Evolutionary conservation across 2,797 vertebrate species (phyloP), one percentile per base, ranked within the genome.

Genomic region (Eulemur mongoz): DNA sequence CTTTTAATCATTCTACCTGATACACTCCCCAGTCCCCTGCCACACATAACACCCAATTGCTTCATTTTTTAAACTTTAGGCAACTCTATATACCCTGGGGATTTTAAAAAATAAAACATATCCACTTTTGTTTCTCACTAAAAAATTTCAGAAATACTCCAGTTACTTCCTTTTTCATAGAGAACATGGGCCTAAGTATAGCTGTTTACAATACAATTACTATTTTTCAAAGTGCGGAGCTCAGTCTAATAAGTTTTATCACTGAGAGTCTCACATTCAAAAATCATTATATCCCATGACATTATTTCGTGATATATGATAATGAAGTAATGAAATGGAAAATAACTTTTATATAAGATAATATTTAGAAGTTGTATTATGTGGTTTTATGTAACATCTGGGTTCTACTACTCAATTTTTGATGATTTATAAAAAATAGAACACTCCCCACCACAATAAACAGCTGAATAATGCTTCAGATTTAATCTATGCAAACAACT

Each of bases 291-390:
- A 94, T 97, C 52, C 87, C 96, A 72, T 93, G 93, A 96, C 25
- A 96, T 76, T 98, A 98, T 97, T 97, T 97, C 35, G 79, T 97
- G 93, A 91, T 98, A 94, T 95, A 97, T 97, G 87, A 97, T 98
- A 98, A 98, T 96, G 75, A 98, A 98, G 86, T 91, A 98, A 98
- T 97, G 89, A 98, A 98, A 97, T 96, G 72, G 93, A 93, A 93
- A 97, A 96, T 93, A 96, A 93, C n/a, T 91, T 98, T 97, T 97
- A 96, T 98, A 70, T 89, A 96, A 98, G 97, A 86, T 94, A 97
- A 95, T 43, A 96, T 90, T 97, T 96, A 95, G 85, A 95, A 98
- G 72, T 89, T 97, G 54, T 50, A 96, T 97, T 98, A 95, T 97
- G 59, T 73, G 61, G 67, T 97, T 98, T 97, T 91, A 95, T 97